phyloP scores from a whole-genome alignment of 1,140 invertebrate species.

The Anastatus disparis region DNA sequence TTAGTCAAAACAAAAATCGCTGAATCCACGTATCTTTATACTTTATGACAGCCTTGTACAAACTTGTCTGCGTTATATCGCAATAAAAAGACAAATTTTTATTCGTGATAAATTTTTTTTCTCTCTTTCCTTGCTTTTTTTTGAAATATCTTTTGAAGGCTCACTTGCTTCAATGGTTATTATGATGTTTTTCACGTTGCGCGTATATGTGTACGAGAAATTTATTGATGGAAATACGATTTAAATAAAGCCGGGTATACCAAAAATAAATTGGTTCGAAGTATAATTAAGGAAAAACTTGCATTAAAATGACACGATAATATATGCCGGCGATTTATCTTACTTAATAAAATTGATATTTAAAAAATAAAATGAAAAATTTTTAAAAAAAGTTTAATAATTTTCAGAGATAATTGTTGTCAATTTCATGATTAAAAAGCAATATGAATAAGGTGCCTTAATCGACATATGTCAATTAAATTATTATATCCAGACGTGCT shows the following conservation, averaged over 20 bases:
- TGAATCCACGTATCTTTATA: conserved; percentile 3
- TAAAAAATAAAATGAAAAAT: too few relatives aligned
- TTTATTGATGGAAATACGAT: conserved; percentile 5
- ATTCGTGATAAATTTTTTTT: too few relatives aligned
- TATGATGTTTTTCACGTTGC: background rate
- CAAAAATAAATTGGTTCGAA: background rate
- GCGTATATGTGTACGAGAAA: too few relatives aligned
- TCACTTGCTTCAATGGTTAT: background rate
- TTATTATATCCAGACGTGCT: too few relatives aligned
- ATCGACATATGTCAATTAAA: too few relatives aligned
- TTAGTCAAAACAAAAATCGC: conserved; percentile 3
- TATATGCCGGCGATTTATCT: too few relatives aligned
- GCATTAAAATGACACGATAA: too few relatives aligned
- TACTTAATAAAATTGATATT: too few relatives aligned
- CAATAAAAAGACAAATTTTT: conserved; percentile 26
- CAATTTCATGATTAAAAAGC: too few relatives aligned
- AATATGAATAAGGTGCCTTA: too few relatives aligned
- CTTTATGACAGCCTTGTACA: conserved; percentile 14
- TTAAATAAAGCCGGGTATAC: background rate
- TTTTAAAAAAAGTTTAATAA: too few relatives aligned
- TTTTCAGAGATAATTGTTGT: too few relatives aligned
- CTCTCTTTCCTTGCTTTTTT: background rate
- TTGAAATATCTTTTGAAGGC: conserved; percentile 16
- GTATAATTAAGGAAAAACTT: background rate
- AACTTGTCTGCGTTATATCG: background rate